phyloP scores from a whole-genome alignment of 1,140 invertebrate species.

The Teleopsis dalmanni region DNA sequence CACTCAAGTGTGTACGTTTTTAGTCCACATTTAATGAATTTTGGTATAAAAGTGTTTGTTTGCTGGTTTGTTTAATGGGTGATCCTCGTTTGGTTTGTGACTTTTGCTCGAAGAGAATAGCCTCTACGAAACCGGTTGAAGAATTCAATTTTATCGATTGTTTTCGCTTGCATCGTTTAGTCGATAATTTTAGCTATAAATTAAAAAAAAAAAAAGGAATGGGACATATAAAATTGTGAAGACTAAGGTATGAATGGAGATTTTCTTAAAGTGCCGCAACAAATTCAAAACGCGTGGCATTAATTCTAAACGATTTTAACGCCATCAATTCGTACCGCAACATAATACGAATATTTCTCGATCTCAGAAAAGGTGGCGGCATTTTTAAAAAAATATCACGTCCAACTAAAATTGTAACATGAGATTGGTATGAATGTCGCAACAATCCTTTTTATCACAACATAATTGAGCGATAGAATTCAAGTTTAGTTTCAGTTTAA shows the following conservation, averaged over 20 bases:
- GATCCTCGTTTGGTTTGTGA: too few relatives aligned
- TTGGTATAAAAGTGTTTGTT: too few relatives aligned
- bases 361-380: neutral
- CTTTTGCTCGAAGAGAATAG: too few relatives aligned
- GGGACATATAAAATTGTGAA: constrained; percentile 4
- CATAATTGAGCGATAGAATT: constrained; percentile 44
- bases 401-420: too few relatives aligned
- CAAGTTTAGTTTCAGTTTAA: constrained; percentile 43
- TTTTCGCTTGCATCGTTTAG: constrained; percentile 44
- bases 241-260: too few relatives aligned
- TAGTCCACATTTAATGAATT: too few relatives aligned
- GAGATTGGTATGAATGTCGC: too few relatives aligned
- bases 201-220: constrained; percentile 18
- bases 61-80: too few relatives aligned
- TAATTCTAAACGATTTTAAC: constrained; percentile 16
- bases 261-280: constrained; percentile 19
- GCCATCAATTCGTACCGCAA: constrained; percentile 2
- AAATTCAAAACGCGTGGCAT: constrained; percentile 33
- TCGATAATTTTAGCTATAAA: constrained; percentile 44
- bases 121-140: constrained; percentile 15
- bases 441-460: constrained; percentile 42
- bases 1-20: too few relatives aligned
- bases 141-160: constrained; percentile 43
- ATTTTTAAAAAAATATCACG: neutral
- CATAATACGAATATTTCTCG: too few relatives aligned